A percentile compares a stretch with the other conserved stretches of the same genome.
These are phyloP conservation scores for Thecocarcelia acutangulata DNA, from an alignment of 2,888 invertebrate genomes.

Conservation along the genomic window DNA sequence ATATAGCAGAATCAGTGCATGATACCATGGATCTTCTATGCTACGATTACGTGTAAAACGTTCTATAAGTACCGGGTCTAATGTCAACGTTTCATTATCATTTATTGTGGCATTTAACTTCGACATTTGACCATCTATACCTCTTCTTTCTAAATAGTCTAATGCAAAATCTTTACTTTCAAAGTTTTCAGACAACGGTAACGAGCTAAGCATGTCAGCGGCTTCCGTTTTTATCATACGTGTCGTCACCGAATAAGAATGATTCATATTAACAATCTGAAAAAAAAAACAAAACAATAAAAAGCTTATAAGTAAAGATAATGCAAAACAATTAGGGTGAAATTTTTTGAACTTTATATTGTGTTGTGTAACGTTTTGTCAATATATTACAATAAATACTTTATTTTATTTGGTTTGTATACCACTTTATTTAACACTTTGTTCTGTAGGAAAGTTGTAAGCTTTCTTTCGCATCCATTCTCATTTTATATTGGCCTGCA, in stretches of 20 bases:
- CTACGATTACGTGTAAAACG: constrained; percentile 87
- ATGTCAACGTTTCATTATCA: constrained; percentile 46
- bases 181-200: constrained; percentile 48
- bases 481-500: no score
- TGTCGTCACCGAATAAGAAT: constrained; percentile 68
- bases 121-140: constrained; percentile 17
- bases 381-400: no score
- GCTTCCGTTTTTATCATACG: constrained; percentile 59
- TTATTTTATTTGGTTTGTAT: no score
- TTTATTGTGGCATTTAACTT: constrained; percentile 53
- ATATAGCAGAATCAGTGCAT: constrained; percentile 87
- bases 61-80: constrained; percentile 79
- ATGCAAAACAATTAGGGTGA: no score
- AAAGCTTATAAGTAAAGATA: neutral
- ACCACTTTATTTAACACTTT: no score
- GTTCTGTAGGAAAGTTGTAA: no score
- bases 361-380: neutral
- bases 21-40: constrained; percentile 87
- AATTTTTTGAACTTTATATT: no score
- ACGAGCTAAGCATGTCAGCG: constrained; percentile 65
- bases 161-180: constrained; percentile 58
- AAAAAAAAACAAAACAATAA: constrained; percentile 34
- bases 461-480: no score
- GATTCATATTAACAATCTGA: constrained; percentile 75
- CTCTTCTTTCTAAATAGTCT: constrained; percentile 70